Percentiles rank a stretch among this genome's conserved stretches.
These are phyloP conservation scores for Diaperis boleti DNA, from an alignment of 2,888 invertebrate species.

Conservation along the genomic window DNA sequence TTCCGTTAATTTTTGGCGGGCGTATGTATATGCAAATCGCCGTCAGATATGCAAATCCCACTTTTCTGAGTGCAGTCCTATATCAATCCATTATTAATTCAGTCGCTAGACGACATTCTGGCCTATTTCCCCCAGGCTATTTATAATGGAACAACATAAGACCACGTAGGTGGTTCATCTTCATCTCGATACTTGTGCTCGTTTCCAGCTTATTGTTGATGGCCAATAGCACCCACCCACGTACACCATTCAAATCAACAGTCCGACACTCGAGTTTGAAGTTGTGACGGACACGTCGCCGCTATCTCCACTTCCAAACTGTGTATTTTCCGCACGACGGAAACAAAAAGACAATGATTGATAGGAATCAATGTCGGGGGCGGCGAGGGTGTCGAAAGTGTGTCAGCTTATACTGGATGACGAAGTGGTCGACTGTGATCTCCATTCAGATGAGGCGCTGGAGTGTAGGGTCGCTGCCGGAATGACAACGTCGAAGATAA, in stretches of 20 bases:
- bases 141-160: slow-evolving; percentile 20
- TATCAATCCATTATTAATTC: slow-evolving; percentile 25
- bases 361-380: slow-evolving; percentile 36
- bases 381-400: slow-evolving; percentile 36
- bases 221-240: slow-evolving; percentile 6
- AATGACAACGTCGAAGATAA: slow-evolving; percentile 44
- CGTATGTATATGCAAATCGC: slow-evolving; percentile 16
- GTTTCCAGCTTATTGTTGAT: slow-evolving; percentile 12
- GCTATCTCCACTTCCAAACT: slow-evolving; percentile 12
- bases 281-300: slow-evolving; percentile 4
- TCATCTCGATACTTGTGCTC: slow-evolving; percentile 20
- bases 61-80: slow-evolving; percentile 20
- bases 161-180: slow-evolving; percentile 26
- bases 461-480: slow-evolving; percentile 39
- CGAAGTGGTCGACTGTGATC: slow-evolving; percentile 44
- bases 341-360: slow-evolving; percentile 38
- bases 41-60: slow-evolving; percentile 22
- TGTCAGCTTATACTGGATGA: slow-evolving; percentile 41
- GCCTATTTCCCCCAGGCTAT: slow-evolving; percentile 27
- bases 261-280: not conserved
- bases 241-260: slow-evolving; percentile 5
- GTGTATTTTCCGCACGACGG: slow-evolving; percentile 22
- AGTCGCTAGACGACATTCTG: slow-evolving; percentile 22
- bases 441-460: slow-evolving; percentile 45
- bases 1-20: slow-evolving; percentile 20